These are phyloP conservation scores for Orientallactaga bullata DNA, from an alignment of 2,113 vertebrate genomes.

Conservation along the genomic window DNA sequence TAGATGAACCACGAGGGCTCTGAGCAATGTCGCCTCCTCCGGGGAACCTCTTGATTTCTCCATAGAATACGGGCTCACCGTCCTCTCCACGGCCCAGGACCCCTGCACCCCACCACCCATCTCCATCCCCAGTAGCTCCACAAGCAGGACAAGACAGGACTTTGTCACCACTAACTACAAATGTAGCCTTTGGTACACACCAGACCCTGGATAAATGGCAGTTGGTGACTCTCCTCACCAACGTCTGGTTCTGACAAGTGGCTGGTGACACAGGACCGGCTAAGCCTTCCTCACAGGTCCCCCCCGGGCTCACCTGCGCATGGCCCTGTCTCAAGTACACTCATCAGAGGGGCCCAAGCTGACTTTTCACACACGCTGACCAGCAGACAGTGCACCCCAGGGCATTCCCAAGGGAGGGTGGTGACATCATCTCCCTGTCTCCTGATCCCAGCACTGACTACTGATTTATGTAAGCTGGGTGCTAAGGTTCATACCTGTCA, in stretches of 20 bases:
- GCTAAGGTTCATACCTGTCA: too few relatives aligned
- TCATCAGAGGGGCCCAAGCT: neutral
- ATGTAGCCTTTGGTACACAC: neutral
- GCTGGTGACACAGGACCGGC: neutral
- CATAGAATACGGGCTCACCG: too few relatives aligned
- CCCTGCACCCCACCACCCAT: too few relatives aligned
- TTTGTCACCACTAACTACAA: too few relatives aligned
- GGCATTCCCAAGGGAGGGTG: neutral
- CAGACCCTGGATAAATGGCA: neutral
- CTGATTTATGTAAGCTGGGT: too few relatives aligned
- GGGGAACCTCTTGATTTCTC: neutral
- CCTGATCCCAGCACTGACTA: too few relatives aligned
- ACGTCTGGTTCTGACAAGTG: neutral
- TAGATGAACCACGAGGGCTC: too few relatives aligned
- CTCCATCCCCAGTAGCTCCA: neutral
- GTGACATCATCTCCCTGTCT: too few relatives aligned
- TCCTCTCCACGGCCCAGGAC: neutral
- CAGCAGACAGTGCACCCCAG: neutral
- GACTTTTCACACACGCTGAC: neutral
- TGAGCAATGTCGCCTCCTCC: neutral
- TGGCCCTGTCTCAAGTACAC: neutral
- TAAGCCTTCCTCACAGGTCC: neutral
- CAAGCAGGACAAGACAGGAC: neutral
- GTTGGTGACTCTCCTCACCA: neutral
- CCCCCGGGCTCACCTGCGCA: neutral